Evolutionary conservation across 2,888 invertebrate genomes (phyloP).

Genomic region (Lysandra coridon): DNA sequence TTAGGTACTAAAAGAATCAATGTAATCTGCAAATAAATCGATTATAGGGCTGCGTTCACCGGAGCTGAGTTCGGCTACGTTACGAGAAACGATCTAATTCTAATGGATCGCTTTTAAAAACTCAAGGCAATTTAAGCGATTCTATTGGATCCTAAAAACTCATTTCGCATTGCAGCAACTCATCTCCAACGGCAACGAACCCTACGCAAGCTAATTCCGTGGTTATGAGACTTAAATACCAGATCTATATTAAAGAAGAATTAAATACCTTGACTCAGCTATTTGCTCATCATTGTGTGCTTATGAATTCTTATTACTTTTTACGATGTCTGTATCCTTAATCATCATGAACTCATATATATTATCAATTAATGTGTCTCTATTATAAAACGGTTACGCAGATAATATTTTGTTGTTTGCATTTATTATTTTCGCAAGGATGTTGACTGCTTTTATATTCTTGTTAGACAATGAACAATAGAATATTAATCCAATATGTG

Average conservation of each 20-base stretch:
- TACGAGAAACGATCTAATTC: too few species aligned
- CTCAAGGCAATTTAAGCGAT: too few species aligned
- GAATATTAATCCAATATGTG: not conserved
- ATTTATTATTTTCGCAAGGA: not conserved
- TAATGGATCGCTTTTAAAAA: too few species aligned
- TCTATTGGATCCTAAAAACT: too few species aligned
- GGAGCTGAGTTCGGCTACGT: too few species aligned
- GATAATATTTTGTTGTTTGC: not conserved
- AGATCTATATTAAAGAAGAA: too few species aligned
- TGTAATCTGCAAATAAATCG: too few species aligned
- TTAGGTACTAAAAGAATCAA: too few species aligned
- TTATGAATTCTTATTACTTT: not conserved
- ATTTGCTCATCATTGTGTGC: not conserved
- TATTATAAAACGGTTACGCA: not conserved
- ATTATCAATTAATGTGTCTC: not conserved
- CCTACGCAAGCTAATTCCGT: not conserved
- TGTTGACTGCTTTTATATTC: not conserved
- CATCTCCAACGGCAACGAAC: not conserved
- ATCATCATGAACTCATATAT: not conserved
- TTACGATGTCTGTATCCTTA: not conserved
- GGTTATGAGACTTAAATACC: too few species aligned
- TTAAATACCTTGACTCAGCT: too few species aligned
- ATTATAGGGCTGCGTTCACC: too few species aligned
- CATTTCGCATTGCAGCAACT: too few species aligned
- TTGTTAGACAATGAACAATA: slow-evolving; percentile 5